Evolutionary conservation across 2,888 invertebrate species (phyloP).

Genomic region (Lomographa bimaculata): DNA sequence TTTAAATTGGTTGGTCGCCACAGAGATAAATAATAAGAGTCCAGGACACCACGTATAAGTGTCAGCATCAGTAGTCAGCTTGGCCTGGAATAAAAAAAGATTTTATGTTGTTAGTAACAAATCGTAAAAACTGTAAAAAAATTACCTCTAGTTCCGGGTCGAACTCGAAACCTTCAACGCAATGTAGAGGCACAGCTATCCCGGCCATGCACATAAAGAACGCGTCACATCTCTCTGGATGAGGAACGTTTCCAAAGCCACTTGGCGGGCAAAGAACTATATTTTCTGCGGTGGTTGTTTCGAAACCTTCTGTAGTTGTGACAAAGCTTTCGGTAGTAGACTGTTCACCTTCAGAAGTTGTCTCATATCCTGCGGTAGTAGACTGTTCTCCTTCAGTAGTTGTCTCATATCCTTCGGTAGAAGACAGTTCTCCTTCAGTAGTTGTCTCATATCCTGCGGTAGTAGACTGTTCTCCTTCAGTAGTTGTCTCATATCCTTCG

Average conservation of each 20-base stretch:
- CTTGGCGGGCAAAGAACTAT: constrained; percentile 27
- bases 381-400: constrained; percentile 8
- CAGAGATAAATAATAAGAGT: no score
- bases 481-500: constrained; percentile 18
- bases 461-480: neutral
- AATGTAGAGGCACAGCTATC: constrained; percentile 24
- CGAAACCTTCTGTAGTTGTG: constrained; percentile 1
- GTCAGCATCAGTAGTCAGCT: no score
- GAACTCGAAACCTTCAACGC: constrained; percentile 41
- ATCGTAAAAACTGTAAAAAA: no score
- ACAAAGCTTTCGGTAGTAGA: neutral
- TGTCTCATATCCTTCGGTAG: no score
- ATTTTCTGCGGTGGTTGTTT: constrained; percentile 10
- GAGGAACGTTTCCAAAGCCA: constrained; percentile 34
- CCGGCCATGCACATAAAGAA: constrained; percentile 37
- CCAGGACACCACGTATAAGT: no score
- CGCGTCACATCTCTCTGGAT: constrained; percentile 34
- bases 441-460: no score
- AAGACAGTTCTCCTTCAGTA: no score
- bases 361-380: neutral
- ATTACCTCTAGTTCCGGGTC: constrained; percentile 34
- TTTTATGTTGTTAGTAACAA: no score
- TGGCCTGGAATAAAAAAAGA: no score
- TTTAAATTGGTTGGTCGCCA: no score
- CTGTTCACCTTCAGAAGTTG: constrained; percentile 1